Conservation (phyloP, 2,113 vertebrate species). For the Hippocampus comes region DNA sequence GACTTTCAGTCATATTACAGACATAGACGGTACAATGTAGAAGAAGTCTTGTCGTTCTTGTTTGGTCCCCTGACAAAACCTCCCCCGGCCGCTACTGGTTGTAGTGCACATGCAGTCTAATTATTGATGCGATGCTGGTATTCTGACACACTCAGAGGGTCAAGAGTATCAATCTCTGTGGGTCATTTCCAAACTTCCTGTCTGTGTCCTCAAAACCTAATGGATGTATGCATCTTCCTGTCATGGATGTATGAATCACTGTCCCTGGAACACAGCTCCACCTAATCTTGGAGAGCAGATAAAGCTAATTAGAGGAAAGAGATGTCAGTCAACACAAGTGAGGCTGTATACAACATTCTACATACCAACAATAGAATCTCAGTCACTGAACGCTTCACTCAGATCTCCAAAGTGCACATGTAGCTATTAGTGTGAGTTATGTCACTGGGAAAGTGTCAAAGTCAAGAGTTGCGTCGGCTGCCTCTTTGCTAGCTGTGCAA, state of each 20-base stretch:
- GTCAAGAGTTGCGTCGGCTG: conserved; percentile 18
- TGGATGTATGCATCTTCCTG: conserved; percentile 63
- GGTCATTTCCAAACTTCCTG: conserved; percentile 53
- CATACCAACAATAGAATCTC: conserved; percentile 64
- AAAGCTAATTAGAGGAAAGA: conserved; percentile 73
- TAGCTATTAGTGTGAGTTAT: conserved; percentile 53
- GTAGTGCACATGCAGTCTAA: not conserved
- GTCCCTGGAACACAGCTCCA: conserved; percentile 63
- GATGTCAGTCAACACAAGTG: conserved; percentile 73
- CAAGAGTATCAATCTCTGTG: conserved; percentile 20
- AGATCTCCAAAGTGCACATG: conserved; percentile 16
- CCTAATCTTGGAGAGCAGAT: conserved; percentile 74
- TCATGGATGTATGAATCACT: conserved; percentile 58
- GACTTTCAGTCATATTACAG: no score
- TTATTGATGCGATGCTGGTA: not conserved
- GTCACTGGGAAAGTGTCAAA: conserved; percentile 29
- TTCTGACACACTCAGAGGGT: not conserved
- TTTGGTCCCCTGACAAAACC: no score
- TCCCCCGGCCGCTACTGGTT: no score
- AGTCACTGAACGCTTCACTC: conserved; percentile 56
- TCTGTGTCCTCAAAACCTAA: conserved; percentile 43
- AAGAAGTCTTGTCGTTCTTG: no score
- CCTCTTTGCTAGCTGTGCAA: conserved; percentile 14
- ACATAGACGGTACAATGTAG: no score
- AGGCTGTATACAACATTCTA: conserved; percentile 33